Conservation (phyloP, 37 sponge, comb jelly and placozoan genomes). For the Agelas oroides region DNA sequence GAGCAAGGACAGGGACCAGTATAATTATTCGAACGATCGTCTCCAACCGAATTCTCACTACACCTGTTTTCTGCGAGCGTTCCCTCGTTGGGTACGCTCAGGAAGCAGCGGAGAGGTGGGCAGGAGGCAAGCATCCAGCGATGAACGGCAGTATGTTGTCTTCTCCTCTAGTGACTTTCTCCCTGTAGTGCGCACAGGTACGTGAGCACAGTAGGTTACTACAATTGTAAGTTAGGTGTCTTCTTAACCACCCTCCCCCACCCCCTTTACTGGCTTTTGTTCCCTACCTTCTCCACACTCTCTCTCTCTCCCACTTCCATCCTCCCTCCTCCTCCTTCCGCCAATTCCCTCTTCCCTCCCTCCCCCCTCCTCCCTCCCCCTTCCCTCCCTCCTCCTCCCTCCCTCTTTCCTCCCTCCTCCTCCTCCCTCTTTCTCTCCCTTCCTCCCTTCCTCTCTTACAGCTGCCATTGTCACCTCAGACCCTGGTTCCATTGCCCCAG, state of each 20-base stretch:
- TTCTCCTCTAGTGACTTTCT: conserved; percentile 30
- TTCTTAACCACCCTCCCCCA: neutral
- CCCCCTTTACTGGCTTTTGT: too few species aligned
- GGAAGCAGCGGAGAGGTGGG: neutral
- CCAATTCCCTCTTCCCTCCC: too few species aligned
- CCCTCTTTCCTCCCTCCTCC: too few species aligned
- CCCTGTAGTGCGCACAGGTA: conserved; percentile 1
- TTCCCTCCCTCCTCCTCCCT: too few species aligned
- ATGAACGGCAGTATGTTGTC: conserved; percentile 14
- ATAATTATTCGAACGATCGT: neutral
- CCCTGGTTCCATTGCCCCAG: too few species aligned
- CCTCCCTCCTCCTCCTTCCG: too few species aligned
- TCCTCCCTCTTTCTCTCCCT: too few species aligned
- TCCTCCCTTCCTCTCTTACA: too few species aligned
- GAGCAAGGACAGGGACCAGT: neutral
- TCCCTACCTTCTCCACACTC: too few species aligned
- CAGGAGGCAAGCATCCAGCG: neutral
- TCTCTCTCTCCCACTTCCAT: too few species aligned
- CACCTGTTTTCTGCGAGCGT: conserved; percentile 36
- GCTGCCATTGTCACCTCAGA: too few species aligned
- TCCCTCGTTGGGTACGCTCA: conserved; percentile 1
- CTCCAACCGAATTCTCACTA: neutral
- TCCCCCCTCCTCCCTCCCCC: too few species aligned
- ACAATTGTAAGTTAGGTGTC: neutral
- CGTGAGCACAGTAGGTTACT: conserved; percentile 26